phyloP scores from a whole-genome alignment of 2,113 vertebrate genomes.

The Anarrhichthys ocellatus region DNA sequence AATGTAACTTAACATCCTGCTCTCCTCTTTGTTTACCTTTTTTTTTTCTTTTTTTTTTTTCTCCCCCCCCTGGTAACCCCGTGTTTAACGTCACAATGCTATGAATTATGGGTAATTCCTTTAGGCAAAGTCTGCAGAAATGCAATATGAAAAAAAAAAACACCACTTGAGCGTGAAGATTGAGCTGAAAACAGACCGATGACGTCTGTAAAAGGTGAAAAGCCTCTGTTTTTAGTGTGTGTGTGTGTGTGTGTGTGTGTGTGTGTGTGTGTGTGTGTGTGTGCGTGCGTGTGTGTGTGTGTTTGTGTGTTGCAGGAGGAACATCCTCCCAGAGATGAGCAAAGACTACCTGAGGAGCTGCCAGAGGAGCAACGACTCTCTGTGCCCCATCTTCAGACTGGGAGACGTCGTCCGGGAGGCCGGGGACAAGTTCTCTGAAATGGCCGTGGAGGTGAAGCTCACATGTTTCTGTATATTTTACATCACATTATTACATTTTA shows the following conservation, averaged over 20 bases:
- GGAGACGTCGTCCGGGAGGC: slow-evolving; percentile 85
- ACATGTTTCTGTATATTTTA: background rate
- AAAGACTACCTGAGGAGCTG: slow-evolving; percentile 79
- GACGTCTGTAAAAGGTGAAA: background rate
- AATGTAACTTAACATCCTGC: no score
- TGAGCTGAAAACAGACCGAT: background rate
- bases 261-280: no score
- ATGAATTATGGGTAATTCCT: no score
- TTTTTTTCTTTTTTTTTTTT: no score
- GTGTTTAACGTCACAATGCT: no score
- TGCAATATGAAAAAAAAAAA: no score
- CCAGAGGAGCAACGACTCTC: slow-evolving; percentile 58
- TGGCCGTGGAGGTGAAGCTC: slow-evolving; percentile 85
- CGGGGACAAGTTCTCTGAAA: slow-evolving; percentile 85
- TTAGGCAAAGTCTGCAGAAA: no score
- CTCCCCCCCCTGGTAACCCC: no score
- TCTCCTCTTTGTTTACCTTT: no score
- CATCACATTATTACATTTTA: no score
- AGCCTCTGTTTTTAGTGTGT: background rate
- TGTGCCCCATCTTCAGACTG: slow-evolving; percentile 89
- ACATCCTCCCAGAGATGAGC: slow-evolving; percentile 85
- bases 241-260: background rate
- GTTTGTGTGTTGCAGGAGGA: slow-evolving; percentile 78
- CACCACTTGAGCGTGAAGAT: no score
- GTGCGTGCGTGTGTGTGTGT: background rate